These are phyloP conservation scores for Protonemura montana DNA, from an alignment of 2,888 invertebrate genomes.

Conservation along the genomic window DNA sequence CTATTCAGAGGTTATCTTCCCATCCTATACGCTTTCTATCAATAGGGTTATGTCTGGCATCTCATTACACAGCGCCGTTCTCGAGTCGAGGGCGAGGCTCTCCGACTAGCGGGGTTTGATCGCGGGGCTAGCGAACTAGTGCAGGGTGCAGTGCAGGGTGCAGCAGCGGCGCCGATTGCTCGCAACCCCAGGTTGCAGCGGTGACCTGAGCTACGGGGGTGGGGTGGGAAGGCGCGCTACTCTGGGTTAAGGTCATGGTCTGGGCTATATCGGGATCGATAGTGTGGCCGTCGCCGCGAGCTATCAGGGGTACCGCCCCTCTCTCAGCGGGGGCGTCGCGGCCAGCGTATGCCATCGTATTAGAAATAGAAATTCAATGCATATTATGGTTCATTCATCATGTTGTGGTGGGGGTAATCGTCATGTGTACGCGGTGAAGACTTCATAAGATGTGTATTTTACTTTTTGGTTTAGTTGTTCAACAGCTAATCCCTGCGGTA, in stretches of 20 bases:
- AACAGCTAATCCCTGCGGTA: no score
- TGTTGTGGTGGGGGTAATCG: neutral
- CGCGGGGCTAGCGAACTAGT: neutral
- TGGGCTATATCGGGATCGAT: slow-evolving; percentile 39
- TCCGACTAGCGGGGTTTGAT: neutral
- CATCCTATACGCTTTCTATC: neutral
- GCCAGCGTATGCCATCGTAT: neutral
- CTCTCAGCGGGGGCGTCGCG: neutral
- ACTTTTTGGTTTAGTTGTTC: no score
- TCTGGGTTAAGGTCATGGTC: slow-evolving; percentile 44
- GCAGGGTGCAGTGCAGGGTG: neutral
- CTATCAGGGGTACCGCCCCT: slow-evolving; percentile 19
- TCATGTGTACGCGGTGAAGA: neutral
- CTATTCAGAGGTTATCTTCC: neutral
- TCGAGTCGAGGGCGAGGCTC: neutral
- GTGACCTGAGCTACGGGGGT: slow-evolving; percentile 42
- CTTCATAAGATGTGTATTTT: no score
- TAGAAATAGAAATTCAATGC: neutral
- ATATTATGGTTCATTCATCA: neutral
- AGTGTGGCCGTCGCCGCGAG: slow-evolving; percentile 22
- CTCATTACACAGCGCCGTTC: neutral
- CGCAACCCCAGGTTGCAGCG: neutral
- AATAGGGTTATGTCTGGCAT: neutral
- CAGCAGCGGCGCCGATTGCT: neutral
- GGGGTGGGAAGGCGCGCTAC: neutral